Base-by-base conservation (phyloP, 2,797 vertebrate genomes). In the Columba guinea region DNA sequence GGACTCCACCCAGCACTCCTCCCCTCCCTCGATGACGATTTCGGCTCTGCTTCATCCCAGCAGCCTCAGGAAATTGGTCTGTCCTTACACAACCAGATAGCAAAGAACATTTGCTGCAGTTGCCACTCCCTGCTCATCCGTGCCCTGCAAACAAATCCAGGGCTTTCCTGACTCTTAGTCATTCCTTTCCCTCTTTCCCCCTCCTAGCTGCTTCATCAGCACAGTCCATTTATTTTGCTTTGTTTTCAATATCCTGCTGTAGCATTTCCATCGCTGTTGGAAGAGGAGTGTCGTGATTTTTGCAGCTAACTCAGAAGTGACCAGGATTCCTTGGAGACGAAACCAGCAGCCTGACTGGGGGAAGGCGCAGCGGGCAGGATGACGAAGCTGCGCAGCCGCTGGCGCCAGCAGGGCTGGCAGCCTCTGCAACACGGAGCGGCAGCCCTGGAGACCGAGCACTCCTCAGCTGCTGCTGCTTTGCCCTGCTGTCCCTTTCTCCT, bases 11-110 rank as follows among this genome's bases (percentile, higher is more conserved):
- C 51, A 49, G n/a, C 20, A 11, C 21, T 71, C 9, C 58, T 51
- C 69, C 51, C 23, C 19, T 46, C 60, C 37, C 48, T 55, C 1
- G 0, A 13, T 53, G 34, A 44, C 0, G 2, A 7, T 81, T 46
- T 35, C 78, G 16, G 16, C 34, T 23, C 2, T 35, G 18, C 21
- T 34, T 37, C 44, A 46, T 71, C 53, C 37, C 23, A 73, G 83
- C 22, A 65, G 28, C 24, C 28, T 49, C 62, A 46, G 49, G 87
- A 85, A 80, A 80, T 53, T 13, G 19, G 37, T 32, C 44, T 58
- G 59, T 26, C 3, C 0, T 64, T 89, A 32, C 1, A 16, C 58
- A 92, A 64, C 10, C 21, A 32, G 9, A 24, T 64, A 10, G 17
- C 53, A 89, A 77, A 70, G 52, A 87, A 16, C 23, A 55, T 37